These are phyloP conservation scores for Antennarius striatus DNA, from an alignment of 2,113 vertebrate species.

Conservation along the genomic window DNA sequence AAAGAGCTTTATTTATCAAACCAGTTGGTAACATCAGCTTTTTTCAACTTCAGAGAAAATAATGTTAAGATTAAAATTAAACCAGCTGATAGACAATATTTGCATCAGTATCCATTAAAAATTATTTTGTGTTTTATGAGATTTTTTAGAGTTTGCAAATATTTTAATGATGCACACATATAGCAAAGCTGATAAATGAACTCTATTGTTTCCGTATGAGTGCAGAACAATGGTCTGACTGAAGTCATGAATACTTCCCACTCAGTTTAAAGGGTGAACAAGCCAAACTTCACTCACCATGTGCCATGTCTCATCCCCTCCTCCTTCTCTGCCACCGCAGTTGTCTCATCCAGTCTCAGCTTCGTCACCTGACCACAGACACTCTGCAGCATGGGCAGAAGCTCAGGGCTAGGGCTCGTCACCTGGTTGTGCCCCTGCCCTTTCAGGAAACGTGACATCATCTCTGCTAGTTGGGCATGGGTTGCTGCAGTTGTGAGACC, in stretches of 20 bases:
- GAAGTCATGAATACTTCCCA: background rate
- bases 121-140: background rate
- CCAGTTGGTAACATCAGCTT: background rate
- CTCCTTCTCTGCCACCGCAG: slow-evolving; percentile 19
- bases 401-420: slow-evolving; percentile 19
- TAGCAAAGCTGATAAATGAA: background rate
- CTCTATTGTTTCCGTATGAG: slow-evolving; percentile 16
- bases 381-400: slow-evolving; percentile 77
- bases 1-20: slow-evolving; percentile 36
- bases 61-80: background rate
- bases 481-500: background rate
- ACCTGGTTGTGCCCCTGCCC: slow-evolving; percentile 4
- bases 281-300: slow-evolving; percentile 42
- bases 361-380: slow-evolving; percentile 79
- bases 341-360: slow-evolving; percentile 70
- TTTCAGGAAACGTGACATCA: slow-evolving; percentile 70
- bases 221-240: background rate
- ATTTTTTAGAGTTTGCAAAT: background rate
- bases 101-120: background rate
- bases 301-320: slow-evolving; percentile 15
- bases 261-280: background rate
- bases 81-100: rapidly evolving
- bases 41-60: background rate
- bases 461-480: slow-evolving; percentile 47
- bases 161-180: background rate